A percentile compares a stretch with the other conserved stretches of the same genome.
These are phyloP conservation scores for Amphilophus citrinellus DNA, from an alignment of 2,113 vertebrate genomes.

Conservation along the genomic window DNA sequence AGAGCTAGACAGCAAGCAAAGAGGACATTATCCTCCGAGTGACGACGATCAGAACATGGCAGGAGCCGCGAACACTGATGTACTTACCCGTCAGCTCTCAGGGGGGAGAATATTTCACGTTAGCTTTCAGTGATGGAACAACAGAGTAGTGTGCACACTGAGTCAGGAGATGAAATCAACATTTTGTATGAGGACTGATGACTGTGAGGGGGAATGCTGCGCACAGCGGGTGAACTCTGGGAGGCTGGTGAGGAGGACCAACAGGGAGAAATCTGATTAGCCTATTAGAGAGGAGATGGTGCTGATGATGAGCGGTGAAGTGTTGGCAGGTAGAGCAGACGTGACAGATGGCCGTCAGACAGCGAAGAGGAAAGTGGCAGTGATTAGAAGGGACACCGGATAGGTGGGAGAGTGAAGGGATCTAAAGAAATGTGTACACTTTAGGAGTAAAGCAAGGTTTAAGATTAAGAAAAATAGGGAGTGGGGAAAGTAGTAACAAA, in stretches of 20 bases:
- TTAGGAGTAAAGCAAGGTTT: background rate
- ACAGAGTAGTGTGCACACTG: background rate
- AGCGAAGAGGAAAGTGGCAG: background rate
- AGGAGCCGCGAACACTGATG: background rate
- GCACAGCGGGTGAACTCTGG: background rate
- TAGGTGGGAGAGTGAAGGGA: background rate
- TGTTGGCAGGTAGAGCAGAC: background rate
- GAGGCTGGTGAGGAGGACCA: background rate
- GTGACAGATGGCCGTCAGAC: conserved; percentile 1
- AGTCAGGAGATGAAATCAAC: background rate
- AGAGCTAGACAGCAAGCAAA: background rate
- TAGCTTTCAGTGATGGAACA: background rate
- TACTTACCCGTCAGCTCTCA: conserved; percentile 33
- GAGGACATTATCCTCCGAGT: background rate
- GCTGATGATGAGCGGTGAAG: background rate
- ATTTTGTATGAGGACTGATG: background rate
- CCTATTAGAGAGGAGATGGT: conserved; percentile 8
- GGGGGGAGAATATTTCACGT: background rate
- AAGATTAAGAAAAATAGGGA: background rate
- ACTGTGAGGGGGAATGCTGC: background rate
- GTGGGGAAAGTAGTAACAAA: background rate
- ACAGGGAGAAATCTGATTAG: conserved; percentile 21
- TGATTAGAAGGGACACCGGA: background rate
- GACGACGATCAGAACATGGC: background rate
- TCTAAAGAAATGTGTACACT: background rate